Evolutionary conservation across 2,888 invertebrate species (phyloP).

Genomic region (Isoperla grammatica): DNA sequence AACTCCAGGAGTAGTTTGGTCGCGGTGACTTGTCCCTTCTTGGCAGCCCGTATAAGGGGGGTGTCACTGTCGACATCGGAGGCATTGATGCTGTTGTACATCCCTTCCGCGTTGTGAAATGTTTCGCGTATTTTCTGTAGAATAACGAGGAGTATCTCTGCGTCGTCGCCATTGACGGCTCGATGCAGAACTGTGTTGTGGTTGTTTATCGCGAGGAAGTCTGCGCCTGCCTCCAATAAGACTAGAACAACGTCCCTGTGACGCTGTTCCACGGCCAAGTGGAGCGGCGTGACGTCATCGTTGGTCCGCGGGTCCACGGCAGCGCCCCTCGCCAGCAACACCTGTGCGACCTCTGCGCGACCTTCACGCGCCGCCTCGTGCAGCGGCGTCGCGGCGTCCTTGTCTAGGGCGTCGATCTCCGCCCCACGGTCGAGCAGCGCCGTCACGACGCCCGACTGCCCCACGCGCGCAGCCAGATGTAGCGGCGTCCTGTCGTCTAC

Average conservation of each 20-base stretch:
- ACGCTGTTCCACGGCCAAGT: not conserved
- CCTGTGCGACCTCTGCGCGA: not conserved
- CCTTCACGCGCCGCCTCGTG: not conserved
- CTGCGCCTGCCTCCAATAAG: too few relatives aligned
- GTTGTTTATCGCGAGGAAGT: too few relatives aligned
- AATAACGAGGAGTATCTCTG: too few relatives aligned
- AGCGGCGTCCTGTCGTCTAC: too few relatives aligned
- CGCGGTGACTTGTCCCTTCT: not conserved
- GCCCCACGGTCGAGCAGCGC: not conserved
- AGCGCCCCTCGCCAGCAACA: not conserved
- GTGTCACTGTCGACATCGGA: too few relatives aligned
- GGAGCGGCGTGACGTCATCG: not conserved
- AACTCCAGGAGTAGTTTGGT: not conserved
- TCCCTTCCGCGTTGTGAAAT: too few relatives aligned
- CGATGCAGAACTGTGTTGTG: too few relatives aligned
- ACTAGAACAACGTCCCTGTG: too few relatives aligned
- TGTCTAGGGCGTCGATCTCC: not conserved
- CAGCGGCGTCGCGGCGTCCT: not conserved
- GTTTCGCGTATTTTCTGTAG: too few relatives aligned
- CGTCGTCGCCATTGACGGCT: too few relatives aligned
- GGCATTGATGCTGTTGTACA: too few relatives aligned
- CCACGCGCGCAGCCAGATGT: too few relatives aligned
- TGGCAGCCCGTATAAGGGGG: not conserved
- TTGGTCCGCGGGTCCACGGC: not conserved
- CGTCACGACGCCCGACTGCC: not conserved